Evolutionary conservation across 2,888 invertebrate genomes (phyloP), one percentile per base, ranked within the genome.

Genomic region (Chloromyia formosa): DNA sequence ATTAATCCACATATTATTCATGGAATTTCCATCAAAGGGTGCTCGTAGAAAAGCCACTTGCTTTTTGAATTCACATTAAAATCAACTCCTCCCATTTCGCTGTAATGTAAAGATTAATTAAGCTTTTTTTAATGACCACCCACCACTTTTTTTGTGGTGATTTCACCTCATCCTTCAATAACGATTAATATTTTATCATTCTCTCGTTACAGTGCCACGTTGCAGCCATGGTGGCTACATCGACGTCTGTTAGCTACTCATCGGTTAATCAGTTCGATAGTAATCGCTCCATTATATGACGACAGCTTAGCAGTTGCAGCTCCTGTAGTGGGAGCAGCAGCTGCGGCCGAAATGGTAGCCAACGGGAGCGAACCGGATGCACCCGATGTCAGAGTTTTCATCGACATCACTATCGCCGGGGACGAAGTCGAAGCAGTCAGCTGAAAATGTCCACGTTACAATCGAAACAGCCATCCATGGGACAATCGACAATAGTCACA

Each of bases 231-330:
- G 84, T 86, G 75, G 85, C 85, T 74, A 83, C 86, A 66, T 85
- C 85, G 35, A 83, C 85, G 68, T 84, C 85, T 73, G 83, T 85
- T 72, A 85, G 84, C 76, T 85, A 85, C 79, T 82, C 84, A 56
- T 85, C 85, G 42, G 85, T 85, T 75, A 84, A 85, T 80, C 85
- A 85, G 79, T 81, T 84, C 78, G 84, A 85, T 77, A 80, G 80
- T 27, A 82, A 82, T 79, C 84, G 85, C 72, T 83, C 82, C 74
- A 82, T 84, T 79, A 85, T 85, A 81, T 85, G 85, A 84, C 85
- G 85, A 68, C 84, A 85, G 80, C 84, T 83, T n/a, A 85, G 84
- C 83, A 85, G 84, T 80, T 85, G 85, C 81, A 85, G 84, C 80
- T 83, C 85, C 78, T 85, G 85, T 78, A 84, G 84, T 79, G 83